Conservation (phyloP, 2,888 invertebrate genomes). For the Lymantria monacha region DNA sequence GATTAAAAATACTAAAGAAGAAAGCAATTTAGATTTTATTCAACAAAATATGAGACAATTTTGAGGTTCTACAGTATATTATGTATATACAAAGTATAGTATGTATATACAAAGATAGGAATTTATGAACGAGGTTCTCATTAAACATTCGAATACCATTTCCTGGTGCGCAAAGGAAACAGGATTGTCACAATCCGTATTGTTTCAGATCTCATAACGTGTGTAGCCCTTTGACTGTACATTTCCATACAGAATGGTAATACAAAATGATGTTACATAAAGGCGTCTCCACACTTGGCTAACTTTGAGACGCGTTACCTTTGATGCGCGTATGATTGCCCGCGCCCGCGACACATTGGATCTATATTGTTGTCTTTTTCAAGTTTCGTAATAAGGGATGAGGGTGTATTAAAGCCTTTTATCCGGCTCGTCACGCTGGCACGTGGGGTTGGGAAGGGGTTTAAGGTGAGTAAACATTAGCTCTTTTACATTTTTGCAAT, state of each 20-base stretch:
- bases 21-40: background rate
- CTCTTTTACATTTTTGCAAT: conserved; percentile 83
- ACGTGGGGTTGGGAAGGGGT: conserved; percentile 79
- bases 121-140: conserved; percentile 60
- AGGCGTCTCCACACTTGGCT: conserved; percentile 75
- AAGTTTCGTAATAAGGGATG: conserved; percentile 83
- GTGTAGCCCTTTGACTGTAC: conserved; percentile 74
- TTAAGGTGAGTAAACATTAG: conserved; percentile 82
- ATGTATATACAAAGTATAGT: background rate
- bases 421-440: conserved; percentile 81
- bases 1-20: background rate
- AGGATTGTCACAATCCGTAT: conserved; percentile 77
- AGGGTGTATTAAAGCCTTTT: conserved; percentile 83
- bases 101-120: background rate
- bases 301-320: conserved; percentile 71
- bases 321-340: conserved; percentile 82
- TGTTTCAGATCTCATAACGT: conserved; percentile 80
- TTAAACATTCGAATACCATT: conserved; percentile 77
- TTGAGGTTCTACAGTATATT: background rate
- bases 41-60: background rate
- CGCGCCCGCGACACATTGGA: conserved; percentile 81
- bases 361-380: conserved; percentile 83
- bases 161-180: conserved; percentile 71
- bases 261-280: conserved; percentile 67
- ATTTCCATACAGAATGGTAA: conserved; percentile 62